These are phyloP conservation scores for Scaptomyza cyrtandrae DNA, from an alignment of 2,888 invertebrate genomes.

Conservation along the genomic window DNA sequence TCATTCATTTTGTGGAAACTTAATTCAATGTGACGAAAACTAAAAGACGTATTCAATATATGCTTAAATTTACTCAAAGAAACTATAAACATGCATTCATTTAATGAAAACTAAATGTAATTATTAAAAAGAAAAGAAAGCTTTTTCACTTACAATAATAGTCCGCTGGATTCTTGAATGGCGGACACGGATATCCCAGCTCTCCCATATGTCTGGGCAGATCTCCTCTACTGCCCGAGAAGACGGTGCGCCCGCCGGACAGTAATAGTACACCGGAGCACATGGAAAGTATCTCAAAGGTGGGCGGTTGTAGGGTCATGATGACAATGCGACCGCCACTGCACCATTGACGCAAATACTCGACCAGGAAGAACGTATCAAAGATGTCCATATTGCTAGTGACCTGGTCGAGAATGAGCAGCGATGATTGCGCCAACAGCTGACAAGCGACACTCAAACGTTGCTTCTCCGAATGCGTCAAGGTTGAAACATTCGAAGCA, in stretches of 20 bases:
- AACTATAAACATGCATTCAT: no score
- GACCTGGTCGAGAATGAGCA: slow-evolving; percentile 94
- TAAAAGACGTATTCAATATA: no score
- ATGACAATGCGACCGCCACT: slow-evolving; percentile 92
- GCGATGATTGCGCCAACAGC: slow-evolving; percentile 92
- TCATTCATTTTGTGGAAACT: no score
- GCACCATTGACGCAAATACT: slow-evolving; percentile 95
- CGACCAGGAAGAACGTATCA: slow-evolving; percentile 97
- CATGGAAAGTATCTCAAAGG: slow-evolving; percentile 98
- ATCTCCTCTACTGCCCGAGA: slow-evolving; percentile 94
- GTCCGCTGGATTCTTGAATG: slow-evolving; percentile 98
- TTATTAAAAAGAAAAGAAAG: no score
- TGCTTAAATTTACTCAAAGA: no score
- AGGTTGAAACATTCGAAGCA: slow-evolving; percentile 92
- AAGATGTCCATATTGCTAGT: slow-evolving; percentile 91
- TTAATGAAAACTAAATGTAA: neutral
- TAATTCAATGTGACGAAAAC: no score
- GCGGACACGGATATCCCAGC: slow-evolving; percentile 96
- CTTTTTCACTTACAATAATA: slow-evolving; percentile 91
- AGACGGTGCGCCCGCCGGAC: slow-evolving; percentile 96
- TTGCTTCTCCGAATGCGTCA: slow-evolving; percentile 94
- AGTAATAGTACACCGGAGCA: slow-evolving; percentile 89
- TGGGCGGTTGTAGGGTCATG: slow-evolving; percentile 96
- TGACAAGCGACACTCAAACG: slow-evolving; percentile 96
- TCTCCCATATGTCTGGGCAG: slow-evolving; percentile 97